Percentiles rank a stretch among this genome's conserved stretches.
phyloP scores from a whole-genome alignment of 2,888 invertebrate genomes.

The Penaeus monodon region DNA sequence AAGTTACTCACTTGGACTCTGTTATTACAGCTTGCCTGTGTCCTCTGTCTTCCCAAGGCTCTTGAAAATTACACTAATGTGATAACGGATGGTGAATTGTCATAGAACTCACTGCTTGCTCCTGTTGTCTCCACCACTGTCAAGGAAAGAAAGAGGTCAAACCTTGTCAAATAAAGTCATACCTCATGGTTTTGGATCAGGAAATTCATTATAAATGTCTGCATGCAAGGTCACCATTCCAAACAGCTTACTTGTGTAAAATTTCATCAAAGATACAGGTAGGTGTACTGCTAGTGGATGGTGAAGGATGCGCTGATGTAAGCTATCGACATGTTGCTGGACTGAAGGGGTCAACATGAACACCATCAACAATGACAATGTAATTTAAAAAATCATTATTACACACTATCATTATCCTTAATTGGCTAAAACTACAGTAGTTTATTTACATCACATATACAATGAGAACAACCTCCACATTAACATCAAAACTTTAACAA shows the following conservation, averaged over 20 bases:
- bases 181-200: not conserved
- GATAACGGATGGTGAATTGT: conserved; percentile 98
- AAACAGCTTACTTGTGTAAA: conserved; percentile 81
- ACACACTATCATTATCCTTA: not conserved
- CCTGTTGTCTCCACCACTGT: conserved; percentile 95
- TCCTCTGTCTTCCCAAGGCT: conserved; percentile 89
- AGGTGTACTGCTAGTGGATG: conserved; percentile 86
- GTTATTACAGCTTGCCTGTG: conserved; percentile 89
- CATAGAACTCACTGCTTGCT: conserved; percentile 97
- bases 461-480: not conserved
- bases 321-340: conserved; percentile 67
- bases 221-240: conserved; percentile 1
- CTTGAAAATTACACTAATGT: conserved; percentile 96
- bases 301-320: conserved; percentile 77
- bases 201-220: not conserved
- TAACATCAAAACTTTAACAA: not conserved
- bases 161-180: not conserved
- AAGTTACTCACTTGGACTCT: conserved; percentile 88
- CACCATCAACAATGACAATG: conserved; percentile 73
- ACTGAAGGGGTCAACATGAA: conserved; percentile 73
- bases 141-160: conserved; percentile 61
- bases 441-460: not conserved
- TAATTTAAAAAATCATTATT: not conserved
- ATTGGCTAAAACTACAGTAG: not conserved
- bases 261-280: conserved; percentile 94